phyloP scores from a whole-genome alignment of 2,797 vertebrate genomes.

The Amniataba percoides region DNA sequence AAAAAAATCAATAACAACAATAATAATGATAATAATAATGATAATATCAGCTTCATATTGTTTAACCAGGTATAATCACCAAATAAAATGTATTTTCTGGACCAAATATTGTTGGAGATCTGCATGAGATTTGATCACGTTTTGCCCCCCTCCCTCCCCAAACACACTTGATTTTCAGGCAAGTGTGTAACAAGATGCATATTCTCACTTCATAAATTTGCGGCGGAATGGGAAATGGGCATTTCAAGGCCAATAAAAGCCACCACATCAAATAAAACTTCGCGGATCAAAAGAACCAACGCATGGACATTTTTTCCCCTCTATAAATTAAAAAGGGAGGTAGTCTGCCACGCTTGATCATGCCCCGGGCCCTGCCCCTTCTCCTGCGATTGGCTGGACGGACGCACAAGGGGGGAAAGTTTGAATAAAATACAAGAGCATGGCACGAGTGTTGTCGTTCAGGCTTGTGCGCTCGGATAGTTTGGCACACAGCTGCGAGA shows the following conservation, averaged over 20 bases:
- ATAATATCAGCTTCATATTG: neutral
- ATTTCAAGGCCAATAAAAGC: conserved; percentile 85
- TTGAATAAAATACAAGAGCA: conserved; percentile 88
- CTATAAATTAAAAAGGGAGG: conserved; percentile 79
- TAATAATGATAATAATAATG: neutral
- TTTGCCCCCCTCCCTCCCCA: conserved; percentile 48
- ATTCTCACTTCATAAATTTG: conserved; percentile 86
- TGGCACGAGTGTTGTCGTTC: conserved; percentile 82
- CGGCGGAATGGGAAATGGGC: conserved; percentile 82
- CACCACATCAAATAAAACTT: conserved; percentile 87
- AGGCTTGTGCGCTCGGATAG: conserved; percentile 67
- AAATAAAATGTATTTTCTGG: neutral
- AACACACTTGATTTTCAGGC: conserved; percentile 61
- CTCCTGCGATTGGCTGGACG: conserved; percentile 86
- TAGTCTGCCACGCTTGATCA: conserved; percentile 83
- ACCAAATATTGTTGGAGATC: conserved; percentile 21
- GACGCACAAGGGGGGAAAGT: conserved; percentile 84
- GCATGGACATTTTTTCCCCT: conserved; percentile 80
- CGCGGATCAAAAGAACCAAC: conserved; percentile 85
- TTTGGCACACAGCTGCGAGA: conserved; percentile 13
- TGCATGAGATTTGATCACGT: conserved; percentile 38
- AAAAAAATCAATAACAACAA: no score
- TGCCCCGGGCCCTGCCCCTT: conserved; percentile 85
- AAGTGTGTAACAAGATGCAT: conserved; percentile 77
- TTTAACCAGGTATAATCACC: neutral